Percentiles rank a stretch among this genome's conserved stretches.
Evolutionary conservation across 1,140 invertebrate genomes (phyloP).

Genomic region (Drosophila nannoptera): DNA sequence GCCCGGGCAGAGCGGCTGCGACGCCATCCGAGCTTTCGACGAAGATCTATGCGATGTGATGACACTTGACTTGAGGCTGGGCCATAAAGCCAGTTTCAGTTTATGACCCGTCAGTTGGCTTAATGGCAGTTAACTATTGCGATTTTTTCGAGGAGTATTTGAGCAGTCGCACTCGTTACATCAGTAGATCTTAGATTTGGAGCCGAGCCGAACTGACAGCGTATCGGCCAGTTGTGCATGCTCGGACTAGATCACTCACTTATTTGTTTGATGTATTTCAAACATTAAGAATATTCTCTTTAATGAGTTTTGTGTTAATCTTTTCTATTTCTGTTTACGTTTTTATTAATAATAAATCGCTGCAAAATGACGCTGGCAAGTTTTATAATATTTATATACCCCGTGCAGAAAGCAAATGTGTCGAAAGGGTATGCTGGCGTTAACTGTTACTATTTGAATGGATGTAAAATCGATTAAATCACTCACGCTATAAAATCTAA

Average conservation of each 20-base stretch:
- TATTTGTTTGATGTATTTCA: constrained; percentile 2
- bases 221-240: neutral
- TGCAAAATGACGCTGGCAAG: constrained; percentile 61
- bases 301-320: constrained; percentile 44
- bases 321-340: constrained; percentile 43
- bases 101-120: neutral
- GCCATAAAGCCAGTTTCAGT: neutral
- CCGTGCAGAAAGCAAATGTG: neutral
- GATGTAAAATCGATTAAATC: too few relatives aligned
- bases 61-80: neutral
- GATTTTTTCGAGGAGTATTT: too few relatives aligned
- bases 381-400: constrained; percentile 25
- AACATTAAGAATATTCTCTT: constrained; percentile 39
- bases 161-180: too few relatives aligned
- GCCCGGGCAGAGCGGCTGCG: neutral
- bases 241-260: neutral
- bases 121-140: too few relatives aligned
- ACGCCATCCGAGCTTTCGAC: neutral
- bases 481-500: too few relatives aligned
- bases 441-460: too few relatives aligned
- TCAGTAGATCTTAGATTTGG: neutral
- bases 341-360: constrained; percentile 14
- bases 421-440: neutral
- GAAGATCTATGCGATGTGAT: constrained; percentile 6
- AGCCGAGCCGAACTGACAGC: neutral